These are phyloP conservation scores for Ptyas mucosa DNA, from an alignment of 2,113 vertebrate species.

Conservation along the genomic window DNA sequence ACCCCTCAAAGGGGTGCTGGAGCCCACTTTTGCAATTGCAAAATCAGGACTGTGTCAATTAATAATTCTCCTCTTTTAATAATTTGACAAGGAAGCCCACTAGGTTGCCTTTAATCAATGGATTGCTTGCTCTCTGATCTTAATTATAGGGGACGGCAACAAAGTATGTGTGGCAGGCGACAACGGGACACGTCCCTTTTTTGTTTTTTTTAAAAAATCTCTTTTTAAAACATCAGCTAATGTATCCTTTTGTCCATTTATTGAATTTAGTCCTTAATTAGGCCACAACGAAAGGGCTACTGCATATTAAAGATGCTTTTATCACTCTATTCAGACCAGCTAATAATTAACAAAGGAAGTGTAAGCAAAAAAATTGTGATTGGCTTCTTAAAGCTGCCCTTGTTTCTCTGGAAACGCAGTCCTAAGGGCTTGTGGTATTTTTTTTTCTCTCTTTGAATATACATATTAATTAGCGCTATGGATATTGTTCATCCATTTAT, in stretches of 20 bases:
- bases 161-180: constrained; percentile 9
- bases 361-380: constrained; percentile 24
- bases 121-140: constrained; percentile 29
- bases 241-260: constrained; percentile 15
- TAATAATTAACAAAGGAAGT: constrained; percentile 52
- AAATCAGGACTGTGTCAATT: constrained; percentile 12
- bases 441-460: constrained; percentile 34
- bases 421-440: constrained; percentile 41
- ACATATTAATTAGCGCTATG: constrained; percentile 53
- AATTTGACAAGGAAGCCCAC: constrained; percentile 31
- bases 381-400: constrained; percentile 27
- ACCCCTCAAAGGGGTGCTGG: too few relatives aligned
- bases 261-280: constrained; percentile 46
- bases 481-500: constrained; percentile 50
- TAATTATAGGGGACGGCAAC: constrained; percentile 20
- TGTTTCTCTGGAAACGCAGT: constrained; percentile 36
- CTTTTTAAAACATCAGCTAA: background rate
- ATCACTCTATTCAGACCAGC: constrained; percentile 30
- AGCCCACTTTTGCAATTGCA: background rate
- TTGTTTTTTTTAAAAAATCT: background rate
- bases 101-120: constrained; percentile 20
- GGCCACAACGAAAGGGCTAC: background rate
- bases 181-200: background rate
- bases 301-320: constrained; percentile 38
- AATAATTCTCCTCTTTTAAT: constrained; percentile 29